phyloP scores from a whole-genome alignment of 2,888 invertebrate species.

The Drosophila nr. fundita region DNA sequence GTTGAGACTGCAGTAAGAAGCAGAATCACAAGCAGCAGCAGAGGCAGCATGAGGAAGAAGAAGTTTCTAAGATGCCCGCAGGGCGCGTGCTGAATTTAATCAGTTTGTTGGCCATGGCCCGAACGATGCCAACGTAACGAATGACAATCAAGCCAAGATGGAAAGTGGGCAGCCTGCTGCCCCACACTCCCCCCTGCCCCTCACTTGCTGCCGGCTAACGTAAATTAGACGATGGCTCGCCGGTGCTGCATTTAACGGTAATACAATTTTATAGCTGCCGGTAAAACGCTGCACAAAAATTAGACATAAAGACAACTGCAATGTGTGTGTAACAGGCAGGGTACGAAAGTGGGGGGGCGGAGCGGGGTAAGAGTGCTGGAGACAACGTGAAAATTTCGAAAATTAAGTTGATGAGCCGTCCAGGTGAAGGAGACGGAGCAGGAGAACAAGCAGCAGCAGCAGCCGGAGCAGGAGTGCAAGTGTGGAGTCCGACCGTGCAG shows the following conservation, averaged over 20 bases:
- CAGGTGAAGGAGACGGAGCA: slow-evolving; percentile 4
- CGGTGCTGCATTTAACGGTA: slow-evolving; percentile 81
- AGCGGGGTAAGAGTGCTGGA: slow-evolving; percentile 1
- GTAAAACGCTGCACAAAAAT: slow-evolving; percentile 79
- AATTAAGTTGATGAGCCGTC: slow-evolving; percentile 76
- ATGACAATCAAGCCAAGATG: slow-evolving; percentile 81
- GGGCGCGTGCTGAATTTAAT: slow-evolving; percentile 84
- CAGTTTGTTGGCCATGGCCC: slow-evolving; percentile 78
- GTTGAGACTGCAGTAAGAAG: slow-evolving; percentile 54
- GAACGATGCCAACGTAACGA: slow-evolving; percentile 67
- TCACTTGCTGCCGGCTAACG: slow-evolving; percentile 65
- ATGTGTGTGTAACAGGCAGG: slow-evolving; percentile 32
- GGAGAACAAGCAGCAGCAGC: background rate
- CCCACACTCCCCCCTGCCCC: background rate
- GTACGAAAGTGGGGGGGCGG: background rate
- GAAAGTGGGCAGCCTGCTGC: slow-evolving; percentile 72
- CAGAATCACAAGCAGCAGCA: slow-evolving; percentile 34
- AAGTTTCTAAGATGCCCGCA: slow-evolving; percentile 82
- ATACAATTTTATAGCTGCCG: slow-evolving; percentile 82
- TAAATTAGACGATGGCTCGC: slow-evolving; percentile 80
- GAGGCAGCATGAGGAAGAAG: slow-evolving; percentile 51
- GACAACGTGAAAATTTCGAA: slow-evolving; percentile 71
- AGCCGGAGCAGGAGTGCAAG: background rate
- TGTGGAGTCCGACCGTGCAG: slow-evolving; percentile 4
- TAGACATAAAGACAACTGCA: slow-evolving; percentile 72